Conservation (phyloP, 2,797 vertebrate genomes). For the Diplodus sargus region DNA sequence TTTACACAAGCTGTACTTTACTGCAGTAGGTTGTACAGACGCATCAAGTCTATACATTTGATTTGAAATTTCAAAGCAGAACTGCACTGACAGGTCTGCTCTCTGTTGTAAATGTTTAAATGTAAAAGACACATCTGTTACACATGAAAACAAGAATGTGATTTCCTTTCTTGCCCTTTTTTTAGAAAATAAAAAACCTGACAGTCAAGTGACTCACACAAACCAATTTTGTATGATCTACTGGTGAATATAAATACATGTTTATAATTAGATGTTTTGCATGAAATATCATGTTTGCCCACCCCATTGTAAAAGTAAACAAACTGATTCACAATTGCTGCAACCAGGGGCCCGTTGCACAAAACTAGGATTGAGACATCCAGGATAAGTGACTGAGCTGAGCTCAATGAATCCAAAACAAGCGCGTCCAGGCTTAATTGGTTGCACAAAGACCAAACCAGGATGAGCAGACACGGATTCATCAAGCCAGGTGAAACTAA, state of each 20-base stretch:
- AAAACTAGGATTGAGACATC: no score
- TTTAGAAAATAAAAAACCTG: constrained; percentile 19
- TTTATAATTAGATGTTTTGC: background rate
- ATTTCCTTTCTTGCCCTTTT: constrained; percentile 15
- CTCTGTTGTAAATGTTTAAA: constrained; percentile 73
- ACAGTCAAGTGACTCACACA: background rate
- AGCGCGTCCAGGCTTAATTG: no score
- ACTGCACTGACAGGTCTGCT: constrained; percentile 27
- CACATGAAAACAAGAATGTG: constrained; percentile 45
- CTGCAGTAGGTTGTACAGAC: constrained; percentile 48
- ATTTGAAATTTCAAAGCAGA: constrained; percentile 30
- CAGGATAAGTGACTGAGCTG: no score
- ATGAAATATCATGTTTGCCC: background rate
- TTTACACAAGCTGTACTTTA: constrained; percentile 23
- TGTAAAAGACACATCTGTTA: constrained; percentile 48
- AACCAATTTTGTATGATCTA: background rate
- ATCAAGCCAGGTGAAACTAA: no score
- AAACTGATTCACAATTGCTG: no score
- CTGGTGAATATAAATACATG: background rate
- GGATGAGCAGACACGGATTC: no score
- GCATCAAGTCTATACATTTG: constrained; percentile 47
- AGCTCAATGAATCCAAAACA: no score
- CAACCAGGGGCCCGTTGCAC: no score
- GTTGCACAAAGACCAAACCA: no score
- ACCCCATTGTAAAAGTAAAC: background rate